These are phyloP conservation scores for Pediacus dermestoides DNA, from an alignment of 2,888 invertebrate species.

Conservation along the genomic window DNA sequence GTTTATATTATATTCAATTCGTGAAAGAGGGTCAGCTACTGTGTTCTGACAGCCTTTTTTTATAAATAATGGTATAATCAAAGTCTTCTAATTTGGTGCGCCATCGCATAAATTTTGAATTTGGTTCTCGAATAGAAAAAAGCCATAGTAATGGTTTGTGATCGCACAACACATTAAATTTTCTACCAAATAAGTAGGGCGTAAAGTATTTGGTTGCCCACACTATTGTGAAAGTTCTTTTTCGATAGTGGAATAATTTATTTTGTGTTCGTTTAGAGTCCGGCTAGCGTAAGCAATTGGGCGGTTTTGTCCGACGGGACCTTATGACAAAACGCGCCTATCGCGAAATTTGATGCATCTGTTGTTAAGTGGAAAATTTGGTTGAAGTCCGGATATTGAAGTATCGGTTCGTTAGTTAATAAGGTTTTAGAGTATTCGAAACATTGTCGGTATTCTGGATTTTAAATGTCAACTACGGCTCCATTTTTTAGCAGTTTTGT, in stretches of 20 bases:
- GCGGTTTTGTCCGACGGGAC: constrained; percentile 30
- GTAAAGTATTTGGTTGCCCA: too few species aligned
- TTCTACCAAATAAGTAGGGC: constrained; percentile 19
- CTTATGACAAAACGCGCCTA: constrained; percentile 36
- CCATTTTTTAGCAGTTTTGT: too few species aligned
- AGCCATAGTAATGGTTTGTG: background rate
- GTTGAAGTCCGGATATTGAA: constrained; percentile 32
- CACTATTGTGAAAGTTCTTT: constrained; percentile 6
- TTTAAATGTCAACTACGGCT: too few species aligned
- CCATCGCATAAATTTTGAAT: constrained; percentile 10
- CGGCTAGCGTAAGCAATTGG: constrained; percentile 36
- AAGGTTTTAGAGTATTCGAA: too few species aligned
- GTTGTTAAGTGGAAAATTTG: constrained; percentile 33
- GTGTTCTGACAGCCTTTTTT: too few species aligned
- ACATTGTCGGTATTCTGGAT: too few species aligned
- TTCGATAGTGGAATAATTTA: constrained; percentile 27
- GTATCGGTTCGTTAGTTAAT: constrained; percentile 14
- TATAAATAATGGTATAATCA: background rate
- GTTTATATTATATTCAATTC: too few species aligned
- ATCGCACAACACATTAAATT: constrained; percentile 16
- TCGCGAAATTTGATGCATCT: constrained; percentile 32
- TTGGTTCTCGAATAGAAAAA: constrained; percentile 10
- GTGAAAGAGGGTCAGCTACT: too few species aligned
- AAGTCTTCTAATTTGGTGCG: background rate
- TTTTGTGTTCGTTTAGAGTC: constrained; percentile 31